Evolutionary conservation across 64 coral and sea anemone species (phyloP).

Genomic region (Dendronephthya gigantea): DNA sequence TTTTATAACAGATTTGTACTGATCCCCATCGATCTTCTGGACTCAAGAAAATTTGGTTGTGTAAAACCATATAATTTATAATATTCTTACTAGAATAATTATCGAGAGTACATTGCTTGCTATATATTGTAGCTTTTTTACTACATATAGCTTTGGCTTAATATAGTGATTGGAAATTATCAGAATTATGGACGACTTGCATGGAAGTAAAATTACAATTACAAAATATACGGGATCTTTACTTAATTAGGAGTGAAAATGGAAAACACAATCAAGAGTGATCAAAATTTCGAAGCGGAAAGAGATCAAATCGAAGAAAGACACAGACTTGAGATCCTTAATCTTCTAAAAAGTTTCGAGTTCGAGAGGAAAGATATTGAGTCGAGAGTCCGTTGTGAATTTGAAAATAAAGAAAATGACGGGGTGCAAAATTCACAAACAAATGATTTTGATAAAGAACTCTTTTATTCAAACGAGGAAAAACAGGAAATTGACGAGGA

Average conservation of each 20-base stretch:
- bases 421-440: background rate
- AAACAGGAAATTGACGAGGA: background rate
- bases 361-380: background rate
- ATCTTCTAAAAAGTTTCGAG: background rate
- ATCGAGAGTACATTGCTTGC: too few species aligned
- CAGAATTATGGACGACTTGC: too few species aligned
- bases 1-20: too few species aligned
- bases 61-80: too few species aligned
- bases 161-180: too few species aligned
- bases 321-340: background rate
- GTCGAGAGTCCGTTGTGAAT: background rate
- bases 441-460: background rate
- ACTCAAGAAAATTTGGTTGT: too few species aligned
- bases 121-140: too few species aligned
- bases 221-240: background rate
- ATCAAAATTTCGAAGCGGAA: background rate
- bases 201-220: too few species aligned
- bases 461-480: background rate
- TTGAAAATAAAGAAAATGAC: background rate
- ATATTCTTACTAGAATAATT: too few species aligned
- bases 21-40: too few species aligned
- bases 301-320: background rate
- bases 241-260: background rate
- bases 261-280: background rate
- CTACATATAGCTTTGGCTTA: too few species aligned